Evolutionary conservation across 2,113 vertebrate species (phyloP).

Genomic region (Scolopax mira): DNA sequence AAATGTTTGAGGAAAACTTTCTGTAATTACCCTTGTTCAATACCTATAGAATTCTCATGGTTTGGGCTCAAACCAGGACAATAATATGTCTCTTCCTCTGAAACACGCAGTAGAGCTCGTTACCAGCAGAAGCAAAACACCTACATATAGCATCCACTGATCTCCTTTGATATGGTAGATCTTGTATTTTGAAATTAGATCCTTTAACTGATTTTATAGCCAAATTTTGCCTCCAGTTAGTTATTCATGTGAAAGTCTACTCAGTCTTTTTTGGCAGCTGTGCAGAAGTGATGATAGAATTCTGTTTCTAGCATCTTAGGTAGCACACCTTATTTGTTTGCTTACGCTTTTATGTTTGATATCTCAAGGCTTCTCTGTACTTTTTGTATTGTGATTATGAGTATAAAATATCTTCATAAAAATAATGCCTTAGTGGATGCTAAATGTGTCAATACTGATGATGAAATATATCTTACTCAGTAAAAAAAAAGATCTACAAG

Average conservation of each 20-base stretch:
- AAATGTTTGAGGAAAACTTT: background rate
- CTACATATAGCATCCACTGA: background rate
- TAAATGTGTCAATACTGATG: background rate
- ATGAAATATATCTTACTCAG: background rate
- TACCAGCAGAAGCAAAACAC: background rate
- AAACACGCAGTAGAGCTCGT: background rate
- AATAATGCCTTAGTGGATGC: background rate
- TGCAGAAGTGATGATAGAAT: background rate
- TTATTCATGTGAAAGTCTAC: background rate
- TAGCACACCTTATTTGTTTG: background rate
- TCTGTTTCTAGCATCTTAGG: background rate
- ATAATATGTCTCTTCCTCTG: background rate
- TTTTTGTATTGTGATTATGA: background rate
- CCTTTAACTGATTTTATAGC: background rate
- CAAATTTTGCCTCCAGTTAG: background rate
- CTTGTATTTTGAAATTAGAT: background rate
- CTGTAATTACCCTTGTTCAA: background rate
- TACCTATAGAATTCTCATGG: background rate
- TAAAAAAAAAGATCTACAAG: background rate
- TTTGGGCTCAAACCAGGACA: background rate
- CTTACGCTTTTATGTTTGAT: background rate
- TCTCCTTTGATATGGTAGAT: background rate
- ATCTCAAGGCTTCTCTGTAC: background rate
- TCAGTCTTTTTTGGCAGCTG: background rate
- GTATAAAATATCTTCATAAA: background rate